Percentiles rank a stretch among this genome's conserved stretches.
phyloP scores from a whole-genome alignment of 2,888 invertebrate genomes.

The Tenthredo amoena region DNA sequence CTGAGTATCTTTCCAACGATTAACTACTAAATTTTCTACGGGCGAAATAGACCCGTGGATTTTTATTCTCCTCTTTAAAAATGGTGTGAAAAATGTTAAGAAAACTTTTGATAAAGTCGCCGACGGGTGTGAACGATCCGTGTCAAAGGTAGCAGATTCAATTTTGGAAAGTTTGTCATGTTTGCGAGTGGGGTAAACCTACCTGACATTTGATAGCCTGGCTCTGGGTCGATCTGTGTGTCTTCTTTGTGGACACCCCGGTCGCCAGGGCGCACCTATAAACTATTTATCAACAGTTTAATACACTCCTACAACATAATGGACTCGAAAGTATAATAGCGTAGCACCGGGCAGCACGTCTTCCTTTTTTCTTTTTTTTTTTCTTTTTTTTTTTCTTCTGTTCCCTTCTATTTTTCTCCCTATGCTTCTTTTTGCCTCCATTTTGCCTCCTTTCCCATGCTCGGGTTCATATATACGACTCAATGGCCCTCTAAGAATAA shows the following conservation, averaged over 20 bases:
- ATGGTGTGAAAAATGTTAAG: neutral
- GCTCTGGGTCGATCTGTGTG: constrained; percentile 11
- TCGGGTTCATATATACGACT: constrained; percentile 23
- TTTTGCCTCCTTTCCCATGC: constrained; percentile 46
- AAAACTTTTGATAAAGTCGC: neutral
- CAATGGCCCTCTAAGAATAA: constrained; percentile 67
- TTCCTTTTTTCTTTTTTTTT: neutral
- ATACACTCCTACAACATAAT: constrained; percentile 61
- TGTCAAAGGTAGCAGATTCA: neutral
- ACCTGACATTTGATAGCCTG: constrained; percentile 27
- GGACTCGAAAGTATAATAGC: constrained; percentile 50
- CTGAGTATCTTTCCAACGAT: neutral
- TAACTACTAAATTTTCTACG: neutral
- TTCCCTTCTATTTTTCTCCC: neutral
- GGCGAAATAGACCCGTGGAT: neutral
- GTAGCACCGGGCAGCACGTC: constrained; percentile 48
- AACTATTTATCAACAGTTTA: constrained; percentile 73
- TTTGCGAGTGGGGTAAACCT: constrained; percentile 10
- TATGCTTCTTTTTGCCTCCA: neutral
- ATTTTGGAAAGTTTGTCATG: neutral
- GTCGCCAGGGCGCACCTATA: constrained; percentile 54
- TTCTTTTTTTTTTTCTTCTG: no score
- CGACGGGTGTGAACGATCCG: neutral
- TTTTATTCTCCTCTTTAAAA: neutral
- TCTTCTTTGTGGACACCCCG: constrained; percentile 28